A percentile compares a stretch with the other conserved stretches of the same genome.
These are phyloP conservation scores for Dynastes hyllus DNA, from an alignment of 2,888 invertebrate genomes.

Conservation along the genomic window DNA sequence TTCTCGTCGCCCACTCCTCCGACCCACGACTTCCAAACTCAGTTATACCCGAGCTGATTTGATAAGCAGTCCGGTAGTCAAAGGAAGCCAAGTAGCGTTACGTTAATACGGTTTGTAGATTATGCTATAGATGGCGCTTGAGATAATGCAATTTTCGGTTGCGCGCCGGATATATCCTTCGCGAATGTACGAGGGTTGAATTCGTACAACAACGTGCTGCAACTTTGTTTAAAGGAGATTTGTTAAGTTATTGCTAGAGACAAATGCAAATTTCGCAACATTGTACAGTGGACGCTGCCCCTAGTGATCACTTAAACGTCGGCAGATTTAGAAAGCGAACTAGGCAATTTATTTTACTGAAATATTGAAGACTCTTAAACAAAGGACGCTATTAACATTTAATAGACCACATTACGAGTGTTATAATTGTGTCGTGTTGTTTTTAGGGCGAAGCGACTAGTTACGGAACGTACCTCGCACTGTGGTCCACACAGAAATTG, in stretches of 20 bases:
- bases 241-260: neutral
- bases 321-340: neutral
- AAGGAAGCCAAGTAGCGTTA: slow-evolving; percentile 35
- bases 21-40: slow-evolving; percentile 12
- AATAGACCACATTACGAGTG: no score
- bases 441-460: no score
- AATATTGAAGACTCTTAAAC: no score
- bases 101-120: slow-evolving; percentile 32
- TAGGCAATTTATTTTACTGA: no score
- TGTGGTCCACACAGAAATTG: no score
- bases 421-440: no score
- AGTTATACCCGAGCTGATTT: slow-evolving; percentile 23
- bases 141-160: slow-evolving; percentile 32
- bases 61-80: slow-evolving; percentile 26
- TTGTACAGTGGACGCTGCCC: neutral
- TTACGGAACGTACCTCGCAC: no score
- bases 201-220: slow-evolving; percentile 9
- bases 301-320: neutral
- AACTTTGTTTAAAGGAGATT: slow-evolving; percentile 10
- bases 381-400: no score
- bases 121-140: slow-evolving; percentile 15
- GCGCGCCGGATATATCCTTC: slow-evolving; percentile 12
- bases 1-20: neutral
- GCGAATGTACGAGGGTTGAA: slow-evolving; percentile 6
- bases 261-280: neutral